A percentile compares a stretch with the other conserved stretches of the same genome.
Evolutionary conservation across 2,888 invertebrate species (phyloP).

Genomic region (Entomobrya proxima): DNA sequence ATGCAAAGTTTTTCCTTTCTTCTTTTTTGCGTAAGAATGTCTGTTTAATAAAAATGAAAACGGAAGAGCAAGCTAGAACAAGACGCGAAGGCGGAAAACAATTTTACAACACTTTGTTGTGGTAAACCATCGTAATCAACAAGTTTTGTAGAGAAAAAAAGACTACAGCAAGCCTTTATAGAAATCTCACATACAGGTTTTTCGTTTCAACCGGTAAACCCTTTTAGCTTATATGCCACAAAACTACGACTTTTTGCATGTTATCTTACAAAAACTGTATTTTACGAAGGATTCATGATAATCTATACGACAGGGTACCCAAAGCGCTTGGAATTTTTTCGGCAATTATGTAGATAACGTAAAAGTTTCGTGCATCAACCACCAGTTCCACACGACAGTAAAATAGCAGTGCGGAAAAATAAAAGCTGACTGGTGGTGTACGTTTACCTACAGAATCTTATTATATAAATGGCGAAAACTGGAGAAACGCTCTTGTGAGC

Average conservation of each 20-base stretch:
- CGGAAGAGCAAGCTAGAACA: background rate
- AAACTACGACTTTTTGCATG: constrained; percentile 17
- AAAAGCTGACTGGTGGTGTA: constrained; percentile 6
- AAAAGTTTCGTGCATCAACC: background rate
- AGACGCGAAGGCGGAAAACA: background rate
- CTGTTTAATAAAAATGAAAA: background rate
- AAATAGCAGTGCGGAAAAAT: constrained; percentile 1
- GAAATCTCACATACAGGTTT: constrained; percentile 20
- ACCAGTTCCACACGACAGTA: background rate
- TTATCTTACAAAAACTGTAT: background rate
- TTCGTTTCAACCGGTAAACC: constrained; percentile 3
- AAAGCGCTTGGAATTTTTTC: background rate
- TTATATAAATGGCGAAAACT: constrained; percentile 27
- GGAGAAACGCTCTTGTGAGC: background rate
- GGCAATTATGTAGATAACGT: background rate
- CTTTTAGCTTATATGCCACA: background rate
- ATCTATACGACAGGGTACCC: background rate
- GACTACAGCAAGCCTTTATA: constrained; percentile 3
- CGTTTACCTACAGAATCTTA: background rate
- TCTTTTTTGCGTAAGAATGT: background rate
- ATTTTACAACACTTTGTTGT: constrained; percentile 22
- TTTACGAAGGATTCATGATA: no score
- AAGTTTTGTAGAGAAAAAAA: constrained; percentile 11
- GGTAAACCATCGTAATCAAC: constrained; percentile 13
- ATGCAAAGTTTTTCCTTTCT: background rate